Evolutionary conservation across 2,113 vertebrate species (phyloP).

Genomic region (Albula glossodonta): DNA sequence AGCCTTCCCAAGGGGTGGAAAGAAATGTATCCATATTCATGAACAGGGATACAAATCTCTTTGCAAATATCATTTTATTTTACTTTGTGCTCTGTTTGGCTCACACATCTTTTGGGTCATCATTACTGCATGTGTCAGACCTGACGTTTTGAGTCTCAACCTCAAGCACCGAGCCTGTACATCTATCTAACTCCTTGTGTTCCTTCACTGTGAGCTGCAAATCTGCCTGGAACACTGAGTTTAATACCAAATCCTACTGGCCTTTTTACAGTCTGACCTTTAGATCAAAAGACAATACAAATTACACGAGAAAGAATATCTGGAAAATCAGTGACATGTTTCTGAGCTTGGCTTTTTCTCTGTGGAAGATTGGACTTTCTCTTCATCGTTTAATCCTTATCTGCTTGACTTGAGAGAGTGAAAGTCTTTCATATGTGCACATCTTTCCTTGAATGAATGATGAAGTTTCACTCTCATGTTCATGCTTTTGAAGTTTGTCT

Average conservation of each 20-base stretch:
- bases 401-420: background rate
- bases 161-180: no score
- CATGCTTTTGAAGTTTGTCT: no score
- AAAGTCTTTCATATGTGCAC: no score
- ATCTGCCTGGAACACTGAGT: background rate
- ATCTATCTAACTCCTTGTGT: background rate
- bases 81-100: background rate
- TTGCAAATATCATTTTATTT: background rate
- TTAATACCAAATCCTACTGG: constrained; percentile 24
- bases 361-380: background rate
- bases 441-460: no score
- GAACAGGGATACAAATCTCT: no score
- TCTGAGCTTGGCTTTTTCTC: background rate
- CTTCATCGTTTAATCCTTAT: background rate
- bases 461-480: no score
- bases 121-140: background rate
- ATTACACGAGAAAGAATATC: constrained; percentile 48
- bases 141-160: background rate
- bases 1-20: no score
- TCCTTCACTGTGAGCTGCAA: background rate
- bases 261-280: constrained; percentile 59
- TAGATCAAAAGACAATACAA: constrained; percentile 47
- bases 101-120: background rate
- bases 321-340: constrained; percentile 26
- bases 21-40: no score